Evolutionary conservation across 2,113 vertebrate genomes (phyloP).

Genomic region (Uria aalge): DNA sequence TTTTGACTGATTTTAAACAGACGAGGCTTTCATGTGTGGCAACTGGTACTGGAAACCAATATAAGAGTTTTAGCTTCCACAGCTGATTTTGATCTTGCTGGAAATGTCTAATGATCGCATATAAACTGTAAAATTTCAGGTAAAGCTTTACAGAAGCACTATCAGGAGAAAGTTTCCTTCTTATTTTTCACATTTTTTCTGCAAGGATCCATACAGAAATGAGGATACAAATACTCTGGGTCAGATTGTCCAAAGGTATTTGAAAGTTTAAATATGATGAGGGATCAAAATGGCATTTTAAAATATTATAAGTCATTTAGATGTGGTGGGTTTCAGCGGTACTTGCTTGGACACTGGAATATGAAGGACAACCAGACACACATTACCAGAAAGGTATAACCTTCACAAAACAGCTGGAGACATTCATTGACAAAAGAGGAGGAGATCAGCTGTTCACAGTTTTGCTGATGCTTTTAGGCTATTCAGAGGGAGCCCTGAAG

Average conservation of each 20-base stretch:
- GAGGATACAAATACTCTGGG: not conserved
- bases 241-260: not conserved
- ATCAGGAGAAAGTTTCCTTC: not conserved
- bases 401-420: not conserved
- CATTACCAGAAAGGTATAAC: not conserved
- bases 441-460: not conserved
- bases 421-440: not conserved
- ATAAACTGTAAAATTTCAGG: not conserved
- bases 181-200: not conserved
- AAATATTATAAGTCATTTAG: not conserved
- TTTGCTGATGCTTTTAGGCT: not conserved
- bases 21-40: rapidly evolving
- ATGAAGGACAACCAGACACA: not conserved
- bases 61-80: not conserved
- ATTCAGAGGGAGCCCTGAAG: not conserved
- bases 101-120: not conserved
- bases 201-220: not conserved
- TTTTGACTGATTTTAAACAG: not conserved
- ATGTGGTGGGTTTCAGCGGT: not conserved
- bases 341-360: not conserved
- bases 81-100: not conserved
- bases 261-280: not conserved
- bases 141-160: not conserved
- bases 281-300: not conserved
- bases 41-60: not conserved